Evolutionary conservation across 2,888 invertebrate genomes (phyloP).

Genomic region (Autographa pulchrina): DNA sequence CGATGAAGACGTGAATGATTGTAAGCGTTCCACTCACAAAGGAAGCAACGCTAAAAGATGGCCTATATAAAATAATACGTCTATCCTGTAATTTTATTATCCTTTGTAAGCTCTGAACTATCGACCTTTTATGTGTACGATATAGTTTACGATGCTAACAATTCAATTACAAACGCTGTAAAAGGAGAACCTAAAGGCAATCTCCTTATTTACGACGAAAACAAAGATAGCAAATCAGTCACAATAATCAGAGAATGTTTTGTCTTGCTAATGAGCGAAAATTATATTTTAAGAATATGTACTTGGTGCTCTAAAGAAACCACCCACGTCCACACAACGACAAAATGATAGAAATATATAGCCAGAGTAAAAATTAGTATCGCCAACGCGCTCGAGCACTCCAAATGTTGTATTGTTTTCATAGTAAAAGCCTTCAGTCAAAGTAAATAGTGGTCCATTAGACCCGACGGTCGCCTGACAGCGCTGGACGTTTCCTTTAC

Average conservation of each 20-base stretch:
- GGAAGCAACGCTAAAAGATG: not conserved
- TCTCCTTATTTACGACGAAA: slow-evolving; percentile 28
- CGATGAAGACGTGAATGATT: slow-evolving; percentile 4
- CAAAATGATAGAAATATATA: slow-evolving; percentile 14
- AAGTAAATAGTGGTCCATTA: slow-evolving; percentile 83
- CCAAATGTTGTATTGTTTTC: slow-evolving; percentile 63
- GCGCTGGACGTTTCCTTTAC: slow-evolving; percentile 76
- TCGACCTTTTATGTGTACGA: slow-evolving; percentile 12
- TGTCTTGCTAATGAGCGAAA: slow-evolving; percentile 20
- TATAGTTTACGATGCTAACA: slow-evolving; percentile 25
- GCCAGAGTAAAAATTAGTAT: slow-evolving; percentile 51
- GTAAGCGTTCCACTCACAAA: not conserved
- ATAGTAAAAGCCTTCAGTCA: slow-evolving; percentile 72
- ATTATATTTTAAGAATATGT: not conserved
- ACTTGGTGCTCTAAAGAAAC: slow-evolving; percentile 13
- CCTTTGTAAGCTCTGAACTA: slow-evolving; percentile 12
- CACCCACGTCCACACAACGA: slow-evolving; percentile 16
- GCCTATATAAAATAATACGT: slow-evolving; percentile 9
- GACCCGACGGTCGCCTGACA: slow-evolving; percentile 75
- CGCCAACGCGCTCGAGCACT: slow-evolving; percentile 49
- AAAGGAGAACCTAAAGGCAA: slow-evolving; percentile 22
- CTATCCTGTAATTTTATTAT: slow-evolving; percentile 30
- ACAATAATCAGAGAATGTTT: slow-evolving; percentile 2
- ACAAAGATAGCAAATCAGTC: slow-evolving; percentile 19
- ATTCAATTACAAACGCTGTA: slow-evolving; percentile 37